Evolutionary conservation across 2,113 vertebrate genomes (phyloP).

Genomic region (Octodon degus): DNA sequence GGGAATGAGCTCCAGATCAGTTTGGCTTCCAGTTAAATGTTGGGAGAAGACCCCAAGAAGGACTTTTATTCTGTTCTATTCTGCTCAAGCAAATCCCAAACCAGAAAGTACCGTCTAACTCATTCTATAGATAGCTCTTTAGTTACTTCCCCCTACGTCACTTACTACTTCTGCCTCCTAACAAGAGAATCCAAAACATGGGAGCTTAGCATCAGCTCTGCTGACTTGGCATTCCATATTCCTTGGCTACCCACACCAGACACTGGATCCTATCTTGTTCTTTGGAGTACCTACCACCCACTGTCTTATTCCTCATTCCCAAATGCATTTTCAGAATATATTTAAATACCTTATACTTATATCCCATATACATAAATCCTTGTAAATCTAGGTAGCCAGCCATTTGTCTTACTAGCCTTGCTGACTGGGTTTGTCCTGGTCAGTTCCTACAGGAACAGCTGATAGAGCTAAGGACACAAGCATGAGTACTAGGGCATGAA

Average conservation of each 20-base stretch:
- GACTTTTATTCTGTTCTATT: neutral
- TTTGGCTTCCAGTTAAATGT: neutral
- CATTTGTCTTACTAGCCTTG: neutral
- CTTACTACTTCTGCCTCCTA: neutral
- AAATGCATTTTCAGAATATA: neutral
- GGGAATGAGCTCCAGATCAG: neutral
- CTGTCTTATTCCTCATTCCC: neutral
- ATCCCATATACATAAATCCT: neutral
- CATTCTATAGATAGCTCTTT: neutral
- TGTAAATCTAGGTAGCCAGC: neutral
- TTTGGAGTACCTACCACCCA: neutral
- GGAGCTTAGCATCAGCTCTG: neutral
- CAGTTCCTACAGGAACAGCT: neutral
- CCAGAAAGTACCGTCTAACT: constrained; percentile 21
- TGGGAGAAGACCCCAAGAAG: neutral
- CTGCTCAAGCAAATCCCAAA: neutral
- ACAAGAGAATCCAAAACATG: neutral
- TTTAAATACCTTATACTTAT: neutral
- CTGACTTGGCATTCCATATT: neutral
- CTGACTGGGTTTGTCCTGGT: neutral
- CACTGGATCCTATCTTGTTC: neutral
- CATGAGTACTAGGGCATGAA: neutral
- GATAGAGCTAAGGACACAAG: constrained; percentile 20
- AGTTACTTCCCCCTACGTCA: neutral
- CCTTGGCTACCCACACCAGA: neutral